Evolutionary conservation across 2,888 invertebrate species (phyloP), one percentile per base, ranked within the genome.

Genomic region (Fissipunctia ypsillon): DNA sequence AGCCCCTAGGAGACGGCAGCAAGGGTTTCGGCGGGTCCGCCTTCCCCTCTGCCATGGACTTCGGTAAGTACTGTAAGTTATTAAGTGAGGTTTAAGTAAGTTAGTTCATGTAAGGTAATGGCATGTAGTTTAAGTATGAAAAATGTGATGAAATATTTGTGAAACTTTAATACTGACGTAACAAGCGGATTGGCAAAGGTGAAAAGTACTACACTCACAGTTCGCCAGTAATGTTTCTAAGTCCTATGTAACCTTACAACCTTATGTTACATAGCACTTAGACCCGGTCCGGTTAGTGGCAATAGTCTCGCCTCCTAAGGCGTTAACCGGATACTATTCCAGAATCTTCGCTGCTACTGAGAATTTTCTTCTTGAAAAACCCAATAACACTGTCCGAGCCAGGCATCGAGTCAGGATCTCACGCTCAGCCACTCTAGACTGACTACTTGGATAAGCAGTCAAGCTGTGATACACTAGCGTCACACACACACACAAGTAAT

Each of bases 1-100:
- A 99, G 93, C 99, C 99, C 70, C 96, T 99, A 88, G 96, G 96
- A 81, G 99, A 99, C 94, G 97, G 97, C 61, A 97, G 97, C 77
- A 97, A 97, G 93, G 97, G 97, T 88, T 97, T 98, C 92, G 98
- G 98, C 61, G 97, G 98, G 69, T 98, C 98, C 57, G 98, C 98
- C 89, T 98, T 98, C 88, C 97, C 98, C 73, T 95, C 96, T 57
- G 96, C 96, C 84, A 96, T 96, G 95, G 96, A 96, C 90, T 96
- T 98, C 97, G 91, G 98, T 98, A 97, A 97, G 98, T 97, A 79
- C 71, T 80, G 71, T 75, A 76, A 76, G 75, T 76, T 76, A n/a
- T 25, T 68, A 76, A 38, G 22, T 6, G 31, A 75, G 69, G 57
- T 52, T n/a, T 61, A 61, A 16, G 45, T 75, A 52, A 76, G 60